Evolutionary conservation across 2,888 invertebrate species (phyloP), one percentile per base, ranked within the genome.

Genomic region (Corythucha ciliata): DNA sequence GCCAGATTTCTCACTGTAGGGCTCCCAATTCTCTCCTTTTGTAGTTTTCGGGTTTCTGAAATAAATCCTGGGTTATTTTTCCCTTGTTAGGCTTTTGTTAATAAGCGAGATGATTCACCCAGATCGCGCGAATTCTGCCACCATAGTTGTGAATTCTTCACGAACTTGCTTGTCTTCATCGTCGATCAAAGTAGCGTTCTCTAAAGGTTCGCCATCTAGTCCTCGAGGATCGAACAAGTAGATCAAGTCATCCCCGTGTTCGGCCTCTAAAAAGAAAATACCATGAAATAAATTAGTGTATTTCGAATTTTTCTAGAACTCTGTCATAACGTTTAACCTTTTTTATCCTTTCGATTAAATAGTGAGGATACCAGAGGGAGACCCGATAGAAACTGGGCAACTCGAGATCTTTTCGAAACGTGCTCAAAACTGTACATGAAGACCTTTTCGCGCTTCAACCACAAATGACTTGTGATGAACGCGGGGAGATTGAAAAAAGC

Each of bases 391-490:
- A 85, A 83, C 55, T 74, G 70, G 8, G 73, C 71, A 2, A 81
- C 82, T 55, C 74, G 74, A 53, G 74, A 75, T 20, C 73, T 71
- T 58, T 77, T 77, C 1, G 81, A 79, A 7, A 72, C 68, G 60
- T 84, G 79, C 59, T 86, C 84, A 64, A 86, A 86, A 63, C 81
- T 79, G 66, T 85, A 86, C 47, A 86, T 71, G 64, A 73, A 84
- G 0, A 83, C 75, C 0, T 79, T 74, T 0, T 78, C 69, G 40
- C 71, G 67, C 54, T 78, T 77, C 0, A 71, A 65, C 86, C 86
- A 86, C n/a, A 77, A 71, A 56, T 78, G 72, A 0, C 79, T 79
- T 4, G 80, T 81, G 42, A 83, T 68, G 63, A 80, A 81, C 1
- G 83, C 83, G 1, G 86, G 86, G 46, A 81, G 74, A 64, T 84